Evolutionary conservation across 2,797 vertebrate genomes (phyloP), one percentile per base, ranked within the genome.

Genomic region (Buceros bicornis): DNA sequence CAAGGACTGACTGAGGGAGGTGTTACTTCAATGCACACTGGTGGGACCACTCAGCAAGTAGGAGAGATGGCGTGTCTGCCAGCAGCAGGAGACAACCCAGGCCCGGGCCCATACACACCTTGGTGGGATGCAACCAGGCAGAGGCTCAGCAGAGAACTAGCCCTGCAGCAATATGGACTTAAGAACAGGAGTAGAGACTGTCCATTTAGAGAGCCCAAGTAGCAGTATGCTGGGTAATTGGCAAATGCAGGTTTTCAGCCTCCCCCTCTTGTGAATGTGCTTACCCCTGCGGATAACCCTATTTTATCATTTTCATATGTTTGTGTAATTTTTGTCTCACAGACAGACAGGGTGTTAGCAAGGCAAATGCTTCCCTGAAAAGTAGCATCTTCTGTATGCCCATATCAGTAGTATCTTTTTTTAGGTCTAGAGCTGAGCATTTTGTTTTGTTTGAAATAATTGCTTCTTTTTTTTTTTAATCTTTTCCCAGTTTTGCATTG

Each of bases 341-440:
- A 95, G 96, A 95, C 82, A 96, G 96, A 93, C 93, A 96, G 93
- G 78, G 94, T 97, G 95, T 95, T 96, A 97, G 96, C 77, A 7
- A 95, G 95, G 95, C 70, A 91, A 96, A 91, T 33, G 42, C 64
- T 95, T 94, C 80, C 89, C 88, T 96, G 93, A 95, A 88, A 96
- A 95, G 87, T 87, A 93, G 80, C 93, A 93, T 95, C 91, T 96
- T 97, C 87, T 82, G 40, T 82, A 66, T 95, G 91, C 94, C 94
- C 73, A 53, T 92, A 89, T 72, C 77, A 78, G 54, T 77, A 53
- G 70, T 42, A 31, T 73, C 82, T 93, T 95, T 96, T 93, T 96
- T 94, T 95, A 93, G 89, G 69, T 82, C 64, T 82, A 53, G 31
- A 89, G 70, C 45, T 90, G 58, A 95, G 73, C 82, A 50, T 93